Conservation (phyloP, 2,888 invertebrate species). For the Drosophila emarginata region DNA sequence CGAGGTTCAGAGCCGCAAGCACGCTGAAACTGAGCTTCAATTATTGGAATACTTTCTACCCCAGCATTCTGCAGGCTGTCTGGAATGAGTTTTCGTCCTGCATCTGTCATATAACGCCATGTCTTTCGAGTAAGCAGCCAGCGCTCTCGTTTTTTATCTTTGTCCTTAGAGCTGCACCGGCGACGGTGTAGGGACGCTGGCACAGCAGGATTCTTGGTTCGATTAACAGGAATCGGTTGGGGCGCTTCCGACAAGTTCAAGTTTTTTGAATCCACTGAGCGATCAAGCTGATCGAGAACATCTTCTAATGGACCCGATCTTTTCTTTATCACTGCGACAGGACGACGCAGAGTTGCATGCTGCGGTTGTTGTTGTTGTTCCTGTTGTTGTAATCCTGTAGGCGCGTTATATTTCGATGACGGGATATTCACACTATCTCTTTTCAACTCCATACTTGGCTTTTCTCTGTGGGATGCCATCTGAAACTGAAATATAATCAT, state of each 20-base stretch:
- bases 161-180: conserved; percentile 53
- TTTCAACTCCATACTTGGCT: conserved; percentile 28
- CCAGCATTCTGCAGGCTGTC: conserved; percentile 88
- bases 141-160: conserved; percentile 85
- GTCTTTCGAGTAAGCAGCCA: conserved; percentile 95
- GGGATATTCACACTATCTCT: conserved; percentile 11
- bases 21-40: conserved; percentile 93
- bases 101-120: conserved; percentile 96
- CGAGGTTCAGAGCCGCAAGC: conserved; percentile 90
- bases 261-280: background rate
- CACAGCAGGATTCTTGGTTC: background rate
- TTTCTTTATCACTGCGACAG: conserved; percentile 64
- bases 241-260: background rate
- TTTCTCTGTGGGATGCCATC: conserved; percentile 35
- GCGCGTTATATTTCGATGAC: background rate
- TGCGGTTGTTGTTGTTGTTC: conserved; percentile 7
- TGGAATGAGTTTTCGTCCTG: conserved; percentile 92
- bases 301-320: conserved; percentile 68
- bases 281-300: conserved; percentile 54
- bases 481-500: conserved; percentile 34
- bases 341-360: conserved; percentile 44
- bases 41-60: conserved; percentile 89
- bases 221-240: background rate
- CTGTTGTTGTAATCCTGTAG: background rate
- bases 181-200: conserved; percentile 31